These are phyloP conservation scores for Dermatemys mawii DNA, from an alignment of 2,113 vertebrate genomes.

Conservation along the genomic window DNA sequence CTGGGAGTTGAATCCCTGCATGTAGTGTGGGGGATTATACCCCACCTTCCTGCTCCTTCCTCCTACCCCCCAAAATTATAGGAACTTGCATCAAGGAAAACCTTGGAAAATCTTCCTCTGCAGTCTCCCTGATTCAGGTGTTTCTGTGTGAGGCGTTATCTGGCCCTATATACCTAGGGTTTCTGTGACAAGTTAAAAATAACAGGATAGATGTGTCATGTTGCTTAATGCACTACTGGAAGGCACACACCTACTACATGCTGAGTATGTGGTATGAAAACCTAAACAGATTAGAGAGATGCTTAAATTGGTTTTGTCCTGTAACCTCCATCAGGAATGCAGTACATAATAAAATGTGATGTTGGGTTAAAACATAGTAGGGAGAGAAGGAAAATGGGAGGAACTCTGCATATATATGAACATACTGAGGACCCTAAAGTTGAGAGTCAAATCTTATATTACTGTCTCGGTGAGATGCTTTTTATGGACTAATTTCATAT, in stretches of 20 bases:
- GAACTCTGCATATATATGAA: not conserved
- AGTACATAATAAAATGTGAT: not conserved
- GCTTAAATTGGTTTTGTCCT: not conserved
- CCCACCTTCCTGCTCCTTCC: not conserved
- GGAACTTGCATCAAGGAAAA: not conserved
- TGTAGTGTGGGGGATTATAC: not conserved
- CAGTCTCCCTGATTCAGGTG: not conserved
- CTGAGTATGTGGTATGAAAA: not conserved
- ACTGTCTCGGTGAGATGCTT: not conserved
- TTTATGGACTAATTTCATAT: not conserved
- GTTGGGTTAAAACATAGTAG: not conserved
- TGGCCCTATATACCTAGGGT: not conserved
- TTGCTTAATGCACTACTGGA: not conserved
- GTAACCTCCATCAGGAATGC: not conserved
- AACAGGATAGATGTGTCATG: not conserved
- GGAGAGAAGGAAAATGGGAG: not conserved
- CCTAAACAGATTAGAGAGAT: not conserved
- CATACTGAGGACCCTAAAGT: not conserved
- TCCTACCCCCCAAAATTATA: not conserved
- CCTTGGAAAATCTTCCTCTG: not conserved
- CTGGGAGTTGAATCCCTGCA: not conserved
- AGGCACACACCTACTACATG: not conserved
- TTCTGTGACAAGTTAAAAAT: not conserved
- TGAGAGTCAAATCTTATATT: too few species aligned
- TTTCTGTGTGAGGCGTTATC: not conserved